phyloP scores from a whole-genome alignment of 2,888 invertebrate species.

The Automeris io region DNA sequence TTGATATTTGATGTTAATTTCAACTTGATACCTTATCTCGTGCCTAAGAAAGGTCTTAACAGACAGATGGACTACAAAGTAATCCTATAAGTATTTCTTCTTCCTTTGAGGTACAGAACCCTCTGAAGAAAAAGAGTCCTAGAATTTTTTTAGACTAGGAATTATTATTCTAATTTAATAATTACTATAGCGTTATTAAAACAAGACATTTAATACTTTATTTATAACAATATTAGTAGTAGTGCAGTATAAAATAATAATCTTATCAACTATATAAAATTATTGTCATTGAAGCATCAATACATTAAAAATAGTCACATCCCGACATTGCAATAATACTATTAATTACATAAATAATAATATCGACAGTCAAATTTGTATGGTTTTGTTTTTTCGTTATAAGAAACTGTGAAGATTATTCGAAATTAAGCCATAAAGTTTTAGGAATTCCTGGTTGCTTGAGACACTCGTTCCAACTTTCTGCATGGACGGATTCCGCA shows the following conservation, averaged over 20 bases:
- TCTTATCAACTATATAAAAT: constrained; percentile 6
- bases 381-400: not conserved
- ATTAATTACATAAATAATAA: constrained; percentile 2
- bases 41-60: no score
- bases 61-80: no score
- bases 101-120: no score
- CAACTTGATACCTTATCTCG: no score
- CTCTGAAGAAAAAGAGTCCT: not conserved
- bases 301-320: constrained; percentile 5
- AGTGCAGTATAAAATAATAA: constrained; percentile 5
- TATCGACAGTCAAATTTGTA: constrained; percentile 1
- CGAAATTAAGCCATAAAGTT: constrained; percentile 78
- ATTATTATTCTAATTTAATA: no score
- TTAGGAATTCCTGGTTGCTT: constrained; percentile 73
- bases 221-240: no score
- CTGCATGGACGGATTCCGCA: constrained; percentile 74
- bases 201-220: not conserved
- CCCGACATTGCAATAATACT: not conserved
- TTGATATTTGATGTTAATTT: no score
- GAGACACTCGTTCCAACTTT: constrained; percentile 80
- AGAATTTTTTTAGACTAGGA: no score
- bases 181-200: no score
- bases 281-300: constrained; percentile 7
- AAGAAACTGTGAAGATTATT: constrained; percentile 31
- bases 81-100: no score